Percentiles rank a stretch among this genome's conserved stretches.
phyloP scores from a whole-genome alignment of 2,888 invertebrate species.

The Epistrophe grossulariae region DNA sequence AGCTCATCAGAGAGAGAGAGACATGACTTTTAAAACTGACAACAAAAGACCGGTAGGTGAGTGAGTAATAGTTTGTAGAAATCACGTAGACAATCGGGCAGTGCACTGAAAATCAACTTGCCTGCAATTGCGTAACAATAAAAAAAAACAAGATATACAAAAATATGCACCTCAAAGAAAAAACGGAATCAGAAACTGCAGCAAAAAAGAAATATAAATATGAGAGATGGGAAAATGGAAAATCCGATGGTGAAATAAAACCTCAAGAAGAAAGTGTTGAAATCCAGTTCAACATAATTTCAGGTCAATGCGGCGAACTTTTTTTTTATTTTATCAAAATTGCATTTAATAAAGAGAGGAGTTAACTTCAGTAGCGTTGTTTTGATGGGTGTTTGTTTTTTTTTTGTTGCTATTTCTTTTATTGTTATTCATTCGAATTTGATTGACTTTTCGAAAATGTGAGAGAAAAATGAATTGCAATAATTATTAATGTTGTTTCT shows the following conservation, averaged over 20 bases:
- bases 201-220: neutral
- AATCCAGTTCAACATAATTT: conserved; percentile 72
- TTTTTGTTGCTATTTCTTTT: neutral
- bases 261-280: conserved; percentile 74
- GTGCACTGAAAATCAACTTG: conserved; percentile 18
- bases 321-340: conserved; percentile 16
- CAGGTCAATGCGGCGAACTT: conserved; percentile 69
- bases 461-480: neutral
- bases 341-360: conserved; percentile 41
- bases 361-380: conserved; percentile 13
- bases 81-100: conserved; percentile 26
- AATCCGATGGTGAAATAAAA: conserved; percentile 71
- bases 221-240: conserved; percentile 56
- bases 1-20: conserved; percentile 45
- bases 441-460: neutral
- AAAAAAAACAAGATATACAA: neutral
- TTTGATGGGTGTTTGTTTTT: neutral
- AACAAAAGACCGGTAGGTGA: conserved; percentile 32
- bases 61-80: conserved; percentile 8
- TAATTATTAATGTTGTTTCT: no score
- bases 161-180: conserved; percentile 32
- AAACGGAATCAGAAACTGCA: neutral
- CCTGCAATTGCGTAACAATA: conserved; percentile 8
- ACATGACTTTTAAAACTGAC: conserved; percentile 19
- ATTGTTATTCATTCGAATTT: neutral